phyloP scores from a whole-genome alignment of 2,113 vertebrate genomes.

The Heterotis niloticus region DNA sequence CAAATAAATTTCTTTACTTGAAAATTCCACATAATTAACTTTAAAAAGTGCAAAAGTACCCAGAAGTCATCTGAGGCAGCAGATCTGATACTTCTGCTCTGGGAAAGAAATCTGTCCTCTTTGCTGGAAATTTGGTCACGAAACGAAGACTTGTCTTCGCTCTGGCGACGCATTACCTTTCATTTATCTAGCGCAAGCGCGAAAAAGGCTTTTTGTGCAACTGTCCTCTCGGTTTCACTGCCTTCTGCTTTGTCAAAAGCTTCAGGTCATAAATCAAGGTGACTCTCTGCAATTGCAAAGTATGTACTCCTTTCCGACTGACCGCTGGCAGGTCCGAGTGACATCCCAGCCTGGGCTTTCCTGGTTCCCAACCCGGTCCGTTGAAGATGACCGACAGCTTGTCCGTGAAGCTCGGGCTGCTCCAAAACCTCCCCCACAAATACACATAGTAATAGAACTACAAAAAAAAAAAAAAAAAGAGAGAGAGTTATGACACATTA shows the following conservation, averaged over 20 bases:
- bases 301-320: slow-evolving; percentile 54
- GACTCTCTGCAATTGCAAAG: background rate
- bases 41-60: background rate
- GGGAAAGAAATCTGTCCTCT: background rate
- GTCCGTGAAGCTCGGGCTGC: slow-evolving; percentile 66
- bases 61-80: background rate
- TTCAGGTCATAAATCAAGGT: background rate
- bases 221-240: background rate
- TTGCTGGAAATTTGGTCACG: background rate
- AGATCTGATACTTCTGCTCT: too few species aligned
- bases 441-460: slow-evolving; percentile 74
- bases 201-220: background rate
- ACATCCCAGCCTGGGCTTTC: slow-evolving; percentile 81
- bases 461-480: slow-evolving; percentile 23
- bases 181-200: background rate
- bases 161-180: background rate
- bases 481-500: background rate
- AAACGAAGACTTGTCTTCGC: background rate
- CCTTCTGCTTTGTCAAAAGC: background rate
- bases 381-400: slow-evolving; percentile 82
- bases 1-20: background rate
- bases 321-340: slow-evolving; percentile 74
- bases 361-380: slow-evolving; percentile 86
- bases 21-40: slow-evolving; percentile 5
- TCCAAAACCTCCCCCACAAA: slow-evolving; percentile 73